phyloP scores from a whole-genome alignment of 2,113 vertebrate species.

The Pelobates fuscus region DNA sequence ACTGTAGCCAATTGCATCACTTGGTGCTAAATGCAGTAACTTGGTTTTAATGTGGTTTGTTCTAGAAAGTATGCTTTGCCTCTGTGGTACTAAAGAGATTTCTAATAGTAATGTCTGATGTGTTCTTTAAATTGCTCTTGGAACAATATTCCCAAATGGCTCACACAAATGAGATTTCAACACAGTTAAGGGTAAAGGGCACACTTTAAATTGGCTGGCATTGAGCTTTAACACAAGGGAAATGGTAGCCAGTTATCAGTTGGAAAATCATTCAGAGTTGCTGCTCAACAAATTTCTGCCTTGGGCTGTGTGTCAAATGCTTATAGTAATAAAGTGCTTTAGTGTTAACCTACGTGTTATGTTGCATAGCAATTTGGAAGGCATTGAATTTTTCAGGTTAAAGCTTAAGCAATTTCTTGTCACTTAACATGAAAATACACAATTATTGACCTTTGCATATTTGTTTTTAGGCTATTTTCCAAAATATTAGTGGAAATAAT shows the following conservation, averaged over 20 bases:
- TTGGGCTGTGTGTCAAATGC: not conserved
- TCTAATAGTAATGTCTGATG: conserved; percentile 20
- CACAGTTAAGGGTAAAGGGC: conserved; percentile 41
- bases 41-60: not conserved
- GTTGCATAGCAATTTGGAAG: conserved; percentile 1
- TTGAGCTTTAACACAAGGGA: conserved; percentile 36
- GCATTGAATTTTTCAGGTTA: not conserved
- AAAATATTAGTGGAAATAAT: not conserved
- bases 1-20: too few relatives aligned
- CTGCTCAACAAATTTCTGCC: conserved; percentile 37
- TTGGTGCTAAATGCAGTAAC: not conserved
- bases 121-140: conserved; percentile 41
- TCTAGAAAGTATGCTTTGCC: conserved; percentile 15
- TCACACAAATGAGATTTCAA: conserved; percentile 32
- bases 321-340: not conserved
- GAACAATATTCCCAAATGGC: conserved; percentile 31
- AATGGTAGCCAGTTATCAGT: conserved; percentile 43
- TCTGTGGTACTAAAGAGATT: conserved; percentile 22
- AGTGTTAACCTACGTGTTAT: not conserved
- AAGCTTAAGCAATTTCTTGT: not conserved
- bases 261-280: conserved; percentile 38
- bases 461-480: not conserved
- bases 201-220: conserved; percentile 38
- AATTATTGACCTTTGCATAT: not conserved
- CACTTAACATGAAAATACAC: not conserved